These are phyloP conservation scores for Synergus japonicus DNA, from an alignment of 2,888 invertebrate species.

Conservation along the genomic window DNA sequence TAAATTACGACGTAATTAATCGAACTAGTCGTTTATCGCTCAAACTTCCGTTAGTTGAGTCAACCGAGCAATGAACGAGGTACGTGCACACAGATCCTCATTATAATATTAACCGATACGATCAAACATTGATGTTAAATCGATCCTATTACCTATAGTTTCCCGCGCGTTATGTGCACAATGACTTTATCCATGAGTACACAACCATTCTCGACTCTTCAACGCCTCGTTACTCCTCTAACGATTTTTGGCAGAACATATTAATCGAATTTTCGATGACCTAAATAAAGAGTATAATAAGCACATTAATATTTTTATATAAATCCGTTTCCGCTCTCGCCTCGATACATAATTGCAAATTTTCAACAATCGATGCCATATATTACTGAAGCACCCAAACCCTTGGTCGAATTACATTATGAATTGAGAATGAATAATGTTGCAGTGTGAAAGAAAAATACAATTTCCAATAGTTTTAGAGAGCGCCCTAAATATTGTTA, in stretches of 20 bases:
- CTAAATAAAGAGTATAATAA: neutral
- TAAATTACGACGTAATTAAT: constrained; percentile 14
- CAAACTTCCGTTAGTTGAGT: constrained; percentile 53
- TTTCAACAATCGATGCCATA: neutral
- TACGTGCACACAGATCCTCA: constrained; percentile 54
- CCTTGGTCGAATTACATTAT: too few relatives aligned
- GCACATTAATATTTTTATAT: constrained; percentile 7
- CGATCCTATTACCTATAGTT: constrained; percentile 56
- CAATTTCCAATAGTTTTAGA: too few relatives aligned
- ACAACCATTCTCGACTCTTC: constrained; percentile 2
- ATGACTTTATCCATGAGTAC: constrained; percentile 50
- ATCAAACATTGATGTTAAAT: constrained; percentile 57
- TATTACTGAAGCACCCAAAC: neutral
- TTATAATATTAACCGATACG: constrained; percentile 56
- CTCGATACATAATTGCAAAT: neutral
- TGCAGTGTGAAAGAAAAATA: too few relatives aligned
- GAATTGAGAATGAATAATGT: too few relatives aligned
- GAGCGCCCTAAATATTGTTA: too few relatives aligned
- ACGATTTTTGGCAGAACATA: constrained; percentile 26
- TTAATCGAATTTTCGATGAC: neutral
- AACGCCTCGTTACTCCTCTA: constrained; percentile 31
- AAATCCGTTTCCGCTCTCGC: neutral
- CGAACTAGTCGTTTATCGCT: constrained; percentile 13
- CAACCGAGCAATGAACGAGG: constrained; percentile 55
- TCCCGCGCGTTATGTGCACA: constrained; percentile 53